Percentiles rank a stretch among this genome's conserved stretches.
Evolutionary conservation across 1,140 invertebrate genomes (phyloP).

Genomic region (Tenebrio molitor): DNA sequence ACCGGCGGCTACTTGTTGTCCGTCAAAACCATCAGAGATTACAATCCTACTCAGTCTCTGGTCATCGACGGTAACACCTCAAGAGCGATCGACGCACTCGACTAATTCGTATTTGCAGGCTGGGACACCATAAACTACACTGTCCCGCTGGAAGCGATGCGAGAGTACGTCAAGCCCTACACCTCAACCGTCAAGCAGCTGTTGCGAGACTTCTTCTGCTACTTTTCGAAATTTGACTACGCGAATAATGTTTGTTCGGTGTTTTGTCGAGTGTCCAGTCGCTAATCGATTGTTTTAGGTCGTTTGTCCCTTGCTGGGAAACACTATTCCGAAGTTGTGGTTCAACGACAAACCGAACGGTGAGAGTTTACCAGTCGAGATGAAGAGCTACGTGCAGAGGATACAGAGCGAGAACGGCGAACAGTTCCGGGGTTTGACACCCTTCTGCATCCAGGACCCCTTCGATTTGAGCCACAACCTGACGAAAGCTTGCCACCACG

Average conservation of each 20-base stretch:
- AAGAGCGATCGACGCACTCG: not conserved
- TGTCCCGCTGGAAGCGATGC: constrained; percentile 47
- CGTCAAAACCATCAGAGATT: constrained; percentile 53
- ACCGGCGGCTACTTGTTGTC: constrained; percentile 58
- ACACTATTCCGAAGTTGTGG: constrained; percentile 57
- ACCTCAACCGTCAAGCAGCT: constrained; percentile 49
- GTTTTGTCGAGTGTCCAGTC: constrained; percentile 11
- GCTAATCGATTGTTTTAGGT: constrained; percentile 57
- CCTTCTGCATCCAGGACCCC: constrained; percentile 67
- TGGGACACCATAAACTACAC: constrained; percentile 62
- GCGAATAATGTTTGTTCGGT: constrained; percentile 52
- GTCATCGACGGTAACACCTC: constrained; percentile 57
- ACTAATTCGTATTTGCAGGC: constrained; percentile 52
- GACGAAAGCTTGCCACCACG: constrained; percentile 61
- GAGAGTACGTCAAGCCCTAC: constrained; percentile 52
- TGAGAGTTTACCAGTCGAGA: constrained; percentile 59
- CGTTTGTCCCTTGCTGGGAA: constrained; percentile 64
- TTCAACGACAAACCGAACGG: constrained; percentile 57
- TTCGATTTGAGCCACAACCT: constrained; percentile 68
- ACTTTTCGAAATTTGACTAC: constrained; percentile 62
- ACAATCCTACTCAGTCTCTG: constrained; percentile 49
- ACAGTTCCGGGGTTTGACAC: constrained; percentile 57
- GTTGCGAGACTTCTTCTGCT: constrained; percentile 61
- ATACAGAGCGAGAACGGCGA: constrained; percentile 55
- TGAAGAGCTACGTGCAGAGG: constrained; percentile 60